A percentile compares a stretch with the other conserved stretches of the same genome.
Evolutionary conservation across 2,888 invertebrate species (phyloP).

Genomic region (Cephus sareptanus): DNA sequence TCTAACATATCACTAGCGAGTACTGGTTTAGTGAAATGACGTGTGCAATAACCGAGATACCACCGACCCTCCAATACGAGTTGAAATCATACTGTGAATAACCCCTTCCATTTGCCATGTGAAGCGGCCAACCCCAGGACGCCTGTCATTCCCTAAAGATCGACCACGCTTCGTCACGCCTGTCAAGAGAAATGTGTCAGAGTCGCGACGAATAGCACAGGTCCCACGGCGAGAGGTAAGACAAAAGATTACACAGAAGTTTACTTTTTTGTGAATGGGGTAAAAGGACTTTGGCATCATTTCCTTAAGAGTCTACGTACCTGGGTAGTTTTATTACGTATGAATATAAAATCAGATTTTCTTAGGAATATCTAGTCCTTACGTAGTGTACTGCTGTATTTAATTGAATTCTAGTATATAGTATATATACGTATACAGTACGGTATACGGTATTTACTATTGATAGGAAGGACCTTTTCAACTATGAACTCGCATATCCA

Average conservation of each 20-base stretch:
- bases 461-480: neutral
- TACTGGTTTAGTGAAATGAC: neutral
- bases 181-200: neutral
- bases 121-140: neutral
- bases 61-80: neutral
- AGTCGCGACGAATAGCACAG: neutral
- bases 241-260: neutral
- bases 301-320: neutral
- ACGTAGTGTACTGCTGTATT: neutral
- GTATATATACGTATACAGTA: neutral
- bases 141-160: slow-evolving; percentile 1
- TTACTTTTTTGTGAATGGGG: neutral
- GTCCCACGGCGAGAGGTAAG: neutral
- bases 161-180: neutral
- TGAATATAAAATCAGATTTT: neutral
- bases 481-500: neutral
- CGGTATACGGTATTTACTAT: neutral
- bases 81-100: neutral
- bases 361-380: neutral
- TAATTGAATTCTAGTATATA: neutral
- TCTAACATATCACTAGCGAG: neutral
- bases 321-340: neutral
- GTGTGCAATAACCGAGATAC: neutral
- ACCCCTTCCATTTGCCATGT: neutral
- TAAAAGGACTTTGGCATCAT: neutral